Base-by-base conservation (phyloP, 2,888 invertebrate species). In the Pammene aurita region DNA sequence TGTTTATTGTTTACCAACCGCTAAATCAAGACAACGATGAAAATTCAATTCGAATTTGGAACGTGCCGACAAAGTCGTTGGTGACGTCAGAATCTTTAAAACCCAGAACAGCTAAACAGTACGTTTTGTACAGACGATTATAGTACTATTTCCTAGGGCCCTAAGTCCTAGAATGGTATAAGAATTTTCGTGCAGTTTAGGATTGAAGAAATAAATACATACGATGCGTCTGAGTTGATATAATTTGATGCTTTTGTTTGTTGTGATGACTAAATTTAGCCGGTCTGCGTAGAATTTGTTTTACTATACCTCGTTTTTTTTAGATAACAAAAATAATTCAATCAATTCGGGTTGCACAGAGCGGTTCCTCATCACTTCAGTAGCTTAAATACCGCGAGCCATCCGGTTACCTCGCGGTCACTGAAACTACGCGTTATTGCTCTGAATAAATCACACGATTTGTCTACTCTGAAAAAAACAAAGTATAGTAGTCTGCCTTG, bases 11-110 rank as follows among this genome's bases (percentile, higher is more conserved):
- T 58, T 58, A 58, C 44, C 10, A 34, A 58, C 41, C 58, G 58
- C 58, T 58, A 58, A 58, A 58, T 58, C 58, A 46, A 58, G 58
- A 58, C 58, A 58, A 58, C 44, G 58, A 26, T 44, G 58, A 54
- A 54, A 58, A 34, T 58, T 44, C 44, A 58, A 58, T 58, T 58
- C 34, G 54, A 14, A 58, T 58, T 58, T 18, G 34, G 44, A 58
- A 58, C 57, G 16, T 4, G 18, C 56, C 13, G 16, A 57, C 44
- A 58, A 58, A 58, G 44, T 58, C 58, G 44, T 44, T 26, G 13
- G 18, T 58, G 58, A 58, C 58, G 58, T 58, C 44, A 58, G n/a
- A 13, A 54, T 13, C 2, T 18, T 6, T 26, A 11, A 52, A 13
- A 9, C 26, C 26, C 5, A 52, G 26, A 26, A 26, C 11, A 11